Evolutionary conservation across 2,113 vertebrate species (phyloP).

Genomic region (Erythrolamprus reginae): DNA sequence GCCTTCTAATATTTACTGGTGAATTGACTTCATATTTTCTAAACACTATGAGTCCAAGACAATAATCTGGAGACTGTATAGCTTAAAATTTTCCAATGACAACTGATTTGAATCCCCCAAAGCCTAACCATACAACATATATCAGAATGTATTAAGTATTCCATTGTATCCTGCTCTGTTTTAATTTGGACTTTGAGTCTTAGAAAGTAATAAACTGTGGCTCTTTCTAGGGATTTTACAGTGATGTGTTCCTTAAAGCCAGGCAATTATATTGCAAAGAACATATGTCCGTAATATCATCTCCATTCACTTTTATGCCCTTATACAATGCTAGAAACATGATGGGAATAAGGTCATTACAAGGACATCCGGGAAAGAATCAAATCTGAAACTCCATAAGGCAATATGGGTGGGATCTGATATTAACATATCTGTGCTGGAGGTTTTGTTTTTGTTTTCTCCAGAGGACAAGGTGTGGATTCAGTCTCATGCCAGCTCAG

Average conservation of each 20-base stretch:
- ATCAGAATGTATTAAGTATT: not conserved
- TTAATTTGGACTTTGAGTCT: not conserved
- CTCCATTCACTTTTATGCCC: not conserved
- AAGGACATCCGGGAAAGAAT: not conserved
- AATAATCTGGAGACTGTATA: not conserved
- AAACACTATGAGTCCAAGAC: not conserved
- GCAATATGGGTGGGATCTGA: not conserved
- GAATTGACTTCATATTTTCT: not conserved
- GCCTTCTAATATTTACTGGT: not conserved
- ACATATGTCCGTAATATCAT: not conserved
- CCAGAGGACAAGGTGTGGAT: conserved; percentile 21
- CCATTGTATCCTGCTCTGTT: not conserved
- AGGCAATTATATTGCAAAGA: not conserved
- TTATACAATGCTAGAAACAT: not conserved
- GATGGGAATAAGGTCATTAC: not conserved
- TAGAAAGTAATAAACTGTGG: not conserved
- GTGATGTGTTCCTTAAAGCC: no score
- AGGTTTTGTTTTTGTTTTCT: conserved; percentile 28
- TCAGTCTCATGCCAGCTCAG: conserved; percentile 11
- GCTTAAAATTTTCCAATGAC: not conserved
- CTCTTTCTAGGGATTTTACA: not conserved
- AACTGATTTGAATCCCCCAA: not conserved
- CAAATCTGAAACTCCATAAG: not conserved
- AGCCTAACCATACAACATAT: not conserved
- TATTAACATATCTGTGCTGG: conserved; percentile 16